These are phyloP conservation scores for Axis porcinus DNA, from an alignment of 2,113 vertebrate genomes.

Conservation along the genomic window DNA sequence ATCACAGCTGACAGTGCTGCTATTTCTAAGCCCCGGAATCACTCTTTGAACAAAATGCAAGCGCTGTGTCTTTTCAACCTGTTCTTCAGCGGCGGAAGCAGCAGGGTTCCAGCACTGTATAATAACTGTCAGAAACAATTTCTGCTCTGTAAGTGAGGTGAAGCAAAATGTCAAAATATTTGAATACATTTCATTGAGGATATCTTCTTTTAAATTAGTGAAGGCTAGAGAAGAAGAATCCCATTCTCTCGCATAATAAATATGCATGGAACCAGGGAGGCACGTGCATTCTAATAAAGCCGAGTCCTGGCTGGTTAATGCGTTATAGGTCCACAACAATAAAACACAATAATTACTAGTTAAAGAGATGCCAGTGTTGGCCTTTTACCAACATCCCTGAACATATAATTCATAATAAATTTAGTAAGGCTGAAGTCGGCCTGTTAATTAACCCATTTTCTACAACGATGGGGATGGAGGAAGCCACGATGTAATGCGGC, in stretches of 20 bases:
- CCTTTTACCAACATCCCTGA: conserved; percentile 83
- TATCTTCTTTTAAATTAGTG: conserved; percentile 92
- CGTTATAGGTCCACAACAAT: conserved; percentile 84
- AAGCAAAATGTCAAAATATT: conserved; percentile 99
- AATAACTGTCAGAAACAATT: conserved; percentile 99
- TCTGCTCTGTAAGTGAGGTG: conserved; percentile 99
- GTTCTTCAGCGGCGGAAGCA: conserved; percentile 87
- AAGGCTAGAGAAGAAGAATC: conserved; percentile 86
- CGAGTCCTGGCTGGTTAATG: conserved; percentile 81
- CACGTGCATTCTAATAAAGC: conserved; percentile 87
- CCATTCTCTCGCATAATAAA: conserved; percentile 88
- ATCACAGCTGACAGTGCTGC: conserved; percentile 86
- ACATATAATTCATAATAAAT: conserved; percentile 82
- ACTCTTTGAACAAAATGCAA: conserved; percentile 89
- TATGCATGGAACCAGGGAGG: conserved; percentile 83
- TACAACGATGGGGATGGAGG: conserved; percentile 61
- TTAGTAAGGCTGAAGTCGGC: conserved; percentile 77
- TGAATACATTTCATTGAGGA: conserved; percentile 98
- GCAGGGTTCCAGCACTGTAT: conserved; percentile 90
- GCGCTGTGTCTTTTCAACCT: conserved; percentile 89
- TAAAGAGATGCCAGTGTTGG: conserved; percentile 85
- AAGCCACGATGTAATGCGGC: background rate
- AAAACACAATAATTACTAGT: conserved; percentile 88
- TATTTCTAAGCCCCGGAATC: conserved; percentile 85
- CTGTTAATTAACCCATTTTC: conserved; percentile 85